Conservation (phyloP, 1,140 invertebrate species). For the Aphaenogaster rudis region DNA sequence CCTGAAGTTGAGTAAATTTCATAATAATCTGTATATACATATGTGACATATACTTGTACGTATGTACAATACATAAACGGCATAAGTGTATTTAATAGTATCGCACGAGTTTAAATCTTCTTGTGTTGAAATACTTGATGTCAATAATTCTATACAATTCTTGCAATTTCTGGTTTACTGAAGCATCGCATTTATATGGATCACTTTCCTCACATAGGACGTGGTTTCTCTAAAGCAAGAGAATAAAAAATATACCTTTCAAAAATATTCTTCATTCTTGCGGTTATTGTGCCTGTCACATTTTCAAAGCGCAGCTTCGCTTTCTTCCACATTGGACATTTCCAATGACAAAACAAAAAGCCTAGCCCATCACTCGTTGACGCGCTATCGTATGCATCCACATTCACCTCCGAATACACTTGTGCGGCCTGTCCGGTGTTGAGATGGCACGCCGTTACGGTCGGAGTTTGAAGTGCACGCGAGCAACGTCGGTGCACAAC, state of each 20-base stretch:
- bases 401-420: slow-evolving; percentile 19
- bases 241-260: not conserved
- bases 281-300: not conserved
- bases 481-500: slow-evolving; percentile 84
- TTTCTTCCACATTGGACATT: not conserved
- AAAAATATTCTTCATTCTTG: not conserved
- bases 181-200: not conserved
- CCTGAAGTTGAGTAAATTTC: not conserved
- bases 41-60: not conserved
- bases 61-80: not conserved
- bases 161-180: not conserved
- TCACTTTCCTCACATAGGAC: not conserved
- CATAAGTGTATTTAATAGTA: not conserved
- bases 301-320: not conserved
- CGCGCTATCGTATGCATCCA: not conserved
- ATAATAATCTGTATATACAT: not conserved
- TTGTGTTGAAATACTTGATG: not conserved
- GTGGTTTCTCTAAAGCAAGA: not conserved
- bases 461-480: slow-evolving; percentile 84
- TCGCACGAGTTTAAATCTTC: not conserved
- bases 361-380: not conserved
- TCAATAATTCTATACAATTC: not conserved
- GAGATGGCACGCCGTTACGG: slow-evolving; percentile 73
- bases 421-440: slow-evolving; percentile 34
- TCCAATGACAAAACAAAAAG: not conserved